Evolutionary conservation across 2,113 vertebrate genomes (phyloP).

Genomic region (Pangasianodon hypophthalmus): DNA sequence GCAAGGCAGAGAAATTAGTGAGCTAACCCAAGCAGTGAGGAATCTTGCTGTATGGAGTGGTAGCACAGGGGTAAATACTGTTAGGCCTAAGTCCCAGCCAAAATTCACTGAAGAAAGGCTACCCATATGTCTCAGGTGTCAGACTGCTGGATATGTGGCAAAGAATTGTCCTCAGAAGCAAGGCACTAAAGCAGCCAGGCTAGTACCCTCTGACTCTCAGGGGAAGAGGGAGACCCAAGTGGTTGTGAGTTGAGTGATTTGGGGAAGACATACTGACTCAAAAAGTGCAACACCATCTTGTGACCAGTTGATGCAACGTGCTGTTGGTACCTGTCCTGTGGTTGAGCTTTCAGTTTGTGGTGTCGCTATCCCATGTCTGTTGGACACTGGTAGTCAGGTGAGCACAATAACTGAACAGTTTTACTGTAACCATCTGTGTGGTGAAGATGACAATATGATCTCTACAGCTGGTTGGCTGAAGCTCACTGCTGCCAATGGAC

Average conservation of each 20-base stretch:
- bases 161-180: conserved; percentile 5
- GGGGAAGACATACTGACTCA: conserved; percentile 2
- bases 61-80: not conserved
- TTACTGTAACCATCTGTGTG: not conserved
- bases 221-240: not conserved
- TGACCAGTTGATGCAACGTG: not conserved
- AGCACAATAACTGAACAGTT: no score
- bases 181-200: no score
- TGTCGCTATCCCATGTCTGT: not conserved
- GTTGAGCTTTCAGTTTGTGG: conserved; percentile 1
- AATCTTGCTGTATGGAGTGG: not conserved
- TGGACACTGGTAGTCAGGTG: not conserved
- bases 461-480: conserved; percentile 32
- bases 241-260: not conserved
- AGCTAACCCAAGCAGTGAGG: not conserved
- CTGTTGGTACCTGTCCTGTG: not conserved
- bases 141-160: not conserved
- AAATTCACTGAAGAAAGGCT: not conserved
- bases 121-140: not conserved
- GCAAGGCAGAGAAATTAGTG: conserved; percentile 6
- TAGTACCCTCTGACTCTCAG: not conserved
- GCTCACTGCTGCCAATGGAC: not conserved
- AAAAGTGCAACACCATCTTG: not conserved
- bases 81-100: no score
- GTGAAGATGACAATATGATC: conserved; percentile 10